phyloP scores from a whole-genome alignment of 2,113 vertebrate species.

The Oncorhynchus kisutch region DNA sequence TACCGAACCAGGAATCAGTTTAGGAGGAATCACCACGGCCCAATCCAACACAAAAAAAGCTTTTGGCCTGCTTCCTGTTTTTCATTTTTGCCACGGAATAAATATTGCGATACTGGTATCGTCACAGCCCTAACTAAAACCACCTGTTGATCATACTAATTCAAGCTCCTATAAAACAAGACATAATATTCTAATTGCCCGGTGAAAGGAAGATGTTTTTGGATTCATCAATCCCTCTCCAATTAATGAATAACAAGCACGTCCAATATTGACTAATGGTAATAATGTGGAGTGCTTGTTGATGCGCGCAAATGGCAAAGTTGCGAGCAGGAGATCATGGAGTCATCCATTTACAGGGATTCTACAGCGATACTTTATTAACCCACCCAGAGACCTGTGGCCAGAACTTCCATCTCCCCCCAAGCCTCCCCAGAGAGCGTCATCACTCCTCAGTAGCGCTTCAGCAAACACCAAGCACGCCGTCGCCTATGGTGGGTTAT shows the following conservation, averaged over 20 bases:
- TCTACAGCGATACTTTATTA: slow-evolving; percentile 69
- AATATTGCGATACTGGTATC: too few relatives aligned
- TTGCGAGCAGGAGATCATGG: slow-evolving; percentile 50
- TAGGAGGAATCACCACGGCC: not conserved
- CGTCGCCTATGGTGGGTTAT: not conserved
- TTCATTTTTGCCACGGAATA: too few relatives aligned
- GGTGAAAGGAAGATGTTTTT: slow-evolving; percentile 22
- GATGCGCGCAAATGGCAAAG: slow-evolving; percentile 52
- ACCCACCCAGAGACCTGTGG: slow-evolving; percentile 61
- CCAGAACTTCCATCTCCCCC: slow-evolving; percentile 56
- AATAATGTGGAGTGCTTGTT: slow-evolving; percentile 52
- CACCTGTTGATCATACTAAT: slow-evolving; percentile 1
- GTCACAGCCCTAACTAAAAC: not conserved
- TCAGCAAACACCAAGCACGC: slow-evolving; percentile 9
- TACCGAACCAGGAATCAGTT: not conserved
- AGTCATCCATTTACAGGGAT: slow-evolving; percentile 72
- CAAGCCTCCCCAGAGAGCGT: slow-evolving; percentile 44
- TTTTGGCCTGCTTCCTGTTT: not conserved
- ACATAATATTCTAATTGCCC: slow-evolving; percentile 3
- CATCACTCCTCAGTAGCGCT: slow-evolving; percentile 44
- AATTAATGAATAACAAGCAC: slow-evolving; percentile 45
- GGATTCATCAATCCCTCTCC: slow-evolving; percentile 50
- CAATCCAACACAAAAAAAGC: not conserved
- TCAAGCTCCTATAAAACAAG: not conserved
- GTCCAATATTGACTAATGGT: slow-evolving; percentile 54